These are phyloP conservation scores for Diarsia dahlii DNA, from an alignment of 2,888 invertebrate species.

Conservation along the genomic window DNA sequence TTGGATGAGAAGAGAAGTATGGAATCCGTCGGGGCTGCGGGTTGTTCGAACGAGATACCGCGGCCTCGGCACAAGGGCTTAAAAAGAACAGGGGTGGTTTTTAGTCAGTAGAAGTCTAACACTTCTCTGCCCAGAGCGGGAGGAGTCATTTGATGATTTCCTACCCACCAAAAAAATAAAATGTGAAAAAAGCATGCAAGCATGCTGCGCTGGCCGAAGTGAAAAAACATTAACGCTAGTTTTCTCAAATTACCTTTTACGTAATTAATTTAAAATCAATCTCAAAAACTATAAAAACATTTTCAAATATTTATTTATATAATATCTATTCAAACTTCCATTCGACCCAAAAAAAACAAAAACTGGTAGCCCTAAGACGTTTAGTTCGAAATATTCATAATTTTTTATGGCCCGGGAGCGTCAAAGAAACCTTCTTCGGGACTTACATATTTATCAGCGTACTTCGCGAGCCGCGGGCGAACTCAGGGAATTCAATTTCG, in stretches of 20 bases:
- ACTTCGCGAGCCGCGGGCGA: slow-evolving; percentile 59
- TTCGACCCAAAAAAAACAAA: neutral
- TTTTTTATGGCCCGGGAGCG: slow-evolving; percentile 61
- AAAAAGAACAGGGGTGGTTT: no score
- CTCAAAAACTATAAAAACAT: neutral
- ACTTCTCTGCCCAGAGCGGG: no score
- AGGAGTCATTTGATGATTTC: no score
- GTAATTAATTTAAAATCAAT: neutral
- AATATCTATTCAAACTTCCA: neutral
- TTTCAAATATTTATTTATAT: neutral
- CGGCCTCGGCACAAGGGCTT: no score
- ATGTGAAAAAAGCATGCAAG: no score
- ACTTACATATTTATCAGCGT: slow-evolving; percentile 74
- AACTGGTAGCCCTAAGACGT: slow-evolving; percentile 35
- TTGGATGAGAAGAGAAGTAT: no score
- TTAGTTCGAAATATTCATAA: slow-evolving; percentile 67
- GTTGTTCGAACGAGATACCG: no score
- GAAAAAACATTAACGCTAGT: no score
- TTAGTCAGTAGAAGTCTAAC: no score
- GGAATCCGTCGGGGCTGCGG: no score
- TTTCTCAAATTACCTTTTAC: neutral
- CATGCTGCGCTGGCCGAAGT: no score
- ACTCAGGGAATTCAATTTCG: slow-evolving; percentile 74
- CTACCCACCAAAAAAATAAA: no score
- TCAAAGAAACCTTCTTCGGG: slow-evolving; percentile 67